These are phyloP conservation scores for Orchestes rusci DNA, from an alignment of 2,888 invertebrate genomes.

Conservation along the genomic window DNA sequence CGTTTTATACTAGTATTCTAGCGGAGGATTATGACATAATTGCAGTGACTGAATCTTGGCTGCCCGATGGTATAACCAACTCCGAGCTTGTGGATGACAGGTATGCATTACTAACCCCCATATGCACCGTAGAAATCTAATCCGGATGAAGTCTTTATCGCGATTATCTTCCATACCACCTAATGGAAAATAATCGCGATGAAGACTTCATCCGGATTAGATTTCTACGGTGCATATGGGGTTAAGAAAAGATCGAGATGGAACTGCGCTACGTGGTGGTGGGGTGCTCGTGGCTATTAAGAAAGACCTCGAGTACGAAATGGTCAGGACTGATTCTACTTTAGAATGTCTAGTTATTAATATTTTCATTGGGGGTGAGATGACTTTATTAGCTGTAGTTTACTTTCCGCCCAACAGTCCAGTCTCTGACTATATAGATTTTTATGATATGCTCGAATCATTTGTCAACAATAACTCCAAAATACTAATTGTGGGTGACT, in stretches of 20 bases:
- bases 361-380: too few species aligned
- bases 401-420: background rate
- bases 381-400: too few species aligned
- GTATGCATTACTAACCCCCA: constrained; percentile 5
- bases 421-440: background rate
- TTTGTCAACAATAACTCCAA: background rate
- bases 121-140: too few species aligned
- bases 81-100: constrained; percentile 10
- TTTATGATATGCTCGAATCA: background rate
- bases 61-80: constrained; percentile 3
- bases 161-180: too few species aligned
- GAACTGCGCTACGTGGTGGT: background rate
- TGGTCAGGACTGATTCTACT: background rate
- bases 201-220: too few species aligned
- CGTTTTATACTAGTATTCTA: constrained; percentile 7
- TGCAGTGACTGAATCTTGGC: constrained; percentile 15
- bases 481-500: background rate
- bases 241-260: constrained; percentile 4
- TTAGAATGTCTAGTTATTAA: too few species aligned
- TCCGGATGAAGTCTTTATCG: too few species aligned
- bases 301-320: constrained; percentile 2
- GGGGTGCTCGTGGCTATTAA: constrained; percentile 7
- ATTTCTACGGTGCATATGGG: too few species aligned
- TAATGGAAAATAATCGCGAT: too few species aligned
- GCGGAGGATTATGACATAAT: constrained; percentile 11